Conservation (phyloP, 2,113 vertebrate species). For the Oxyruncus cristatus region DNA sequence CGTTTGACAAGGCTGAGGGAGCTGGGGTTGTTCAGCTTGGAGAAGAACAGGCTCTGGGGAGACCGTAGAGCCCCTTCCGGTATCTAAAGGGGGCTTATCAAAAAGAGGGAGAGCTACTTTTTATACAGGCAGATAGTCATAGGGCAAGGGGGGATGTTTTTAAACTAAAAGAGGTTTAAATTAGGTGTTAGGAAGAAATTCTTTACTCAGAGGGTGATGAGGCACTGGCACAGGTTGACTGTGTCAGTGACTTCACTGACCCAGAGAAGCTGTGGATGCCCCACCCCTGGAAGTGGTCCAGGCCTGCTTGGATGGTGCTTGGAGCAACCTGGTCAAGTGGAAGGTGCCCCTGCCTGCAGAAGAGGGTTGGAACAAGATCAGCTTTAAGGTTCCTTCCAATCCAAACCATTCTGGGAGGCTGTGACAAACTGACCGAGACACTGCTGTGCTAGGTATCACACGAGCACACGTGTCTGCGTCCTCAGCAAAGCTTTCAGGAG, state of each 20-base stretch:
- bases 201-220: background rate
- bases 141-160: background rate
- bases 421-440: background rate
- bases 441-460: rapidly evolving
- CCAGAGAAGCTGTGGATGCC: background rate
- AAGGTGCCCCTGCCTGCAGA: background rate
- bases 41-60: background rate
- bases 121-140: background rate
- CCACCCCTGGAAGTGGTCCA: background rate
- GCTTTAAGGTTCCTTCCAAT: background rate
- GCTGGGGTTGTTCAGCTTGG: background rate
- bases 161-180: background rate
- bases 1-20: background rate
- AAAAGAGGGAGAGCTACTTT: background rate
- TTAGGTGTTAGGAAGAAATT: background rate
- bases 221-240: background rate
- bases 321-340: background rate
- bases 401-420: background rate
- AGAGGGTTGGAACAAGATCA: background rate
- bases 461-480: background rate
- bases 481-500: background rate
- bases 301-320: background rate
- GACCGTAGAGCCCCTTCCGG: background rate
- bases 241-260: background rate
- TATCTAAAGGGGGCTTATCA: background rate